A percentile compares a stretch with the other conserved stretches of the same genome.
These are phyloP conservation scores for Drosophila vallismaia DNA, from an alignment of 2,888 invertebrate genomes.

Conservation along the genomic window DNA sequence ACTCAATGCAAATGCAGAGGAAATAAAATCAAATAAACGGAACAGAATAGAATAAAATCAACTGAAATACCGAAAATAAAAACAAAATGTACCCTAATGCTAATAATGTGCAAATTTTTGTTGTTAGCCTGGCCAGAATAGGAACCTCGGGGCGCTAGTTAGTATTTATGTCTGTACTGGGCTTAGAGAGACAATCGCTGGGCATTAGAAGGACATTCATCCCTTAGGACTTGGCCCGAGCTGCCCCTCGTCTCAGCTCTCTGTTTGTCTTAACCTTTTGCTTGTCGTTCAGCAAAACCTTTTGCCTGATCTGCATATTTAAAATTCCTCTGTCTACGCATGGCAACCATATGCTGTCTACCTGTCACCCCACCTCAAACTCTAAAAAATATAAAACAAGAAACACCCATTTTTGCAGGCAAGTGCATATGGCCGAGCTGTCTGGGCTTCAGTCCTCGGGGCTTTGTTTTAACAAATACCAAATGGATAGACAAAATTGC, in stretches of 20 bases:
- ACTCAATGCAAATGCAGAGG: conserved; percentile 45
- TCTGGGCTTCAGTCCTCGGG: conserved; percentile 28
- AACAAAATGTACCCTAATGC: conserved; percentile 64
- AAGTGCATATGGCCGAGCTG: conserved; percentile 17
- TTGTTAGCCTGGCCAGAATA: conserved; percentile 8
- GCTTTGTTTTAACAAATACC: conserved; percentile 60
- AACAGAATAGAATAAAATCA: conserved; percentile 45
- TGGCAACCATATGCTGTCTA: conserved; percentile 40
- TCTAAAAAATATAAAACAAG: conserved; percentile 6
- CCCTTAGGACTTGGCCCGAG: conserved; percentile 35
- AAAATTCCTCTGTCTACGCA: conserved; percentile 60
- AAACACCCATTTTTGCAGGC: conserved; percentile 32
- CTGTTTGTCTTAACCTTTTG: conserved; percentile 65
- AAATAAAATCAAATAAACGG: conserved; percentile 54
- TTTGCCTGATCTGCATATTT: conserved; percentile 72
- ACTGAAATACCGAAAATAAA: conserved; percentile 45
- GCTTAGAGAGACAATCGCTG: conserved; percentile 44
- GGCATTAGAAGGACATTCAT: conserved; percentile 50
- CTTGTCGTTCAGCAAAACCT: conserved; percentile 50
- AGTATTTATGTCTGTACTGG: conserved; percentile 44
- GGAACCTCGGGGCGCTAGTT: conserved; percentile 55
- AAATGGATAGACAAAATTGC: conserved; percentile 45
- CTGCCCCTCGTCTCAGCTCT: neutral
- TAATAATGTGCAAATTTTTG: conserved; percentile 69
- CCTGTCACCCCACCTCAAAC: conserved; percentile 22